phyloP scores from a whole-genome alignment of 2,797 vertebrate genomes.

The Spondyliosoma cantharus region DNA sequence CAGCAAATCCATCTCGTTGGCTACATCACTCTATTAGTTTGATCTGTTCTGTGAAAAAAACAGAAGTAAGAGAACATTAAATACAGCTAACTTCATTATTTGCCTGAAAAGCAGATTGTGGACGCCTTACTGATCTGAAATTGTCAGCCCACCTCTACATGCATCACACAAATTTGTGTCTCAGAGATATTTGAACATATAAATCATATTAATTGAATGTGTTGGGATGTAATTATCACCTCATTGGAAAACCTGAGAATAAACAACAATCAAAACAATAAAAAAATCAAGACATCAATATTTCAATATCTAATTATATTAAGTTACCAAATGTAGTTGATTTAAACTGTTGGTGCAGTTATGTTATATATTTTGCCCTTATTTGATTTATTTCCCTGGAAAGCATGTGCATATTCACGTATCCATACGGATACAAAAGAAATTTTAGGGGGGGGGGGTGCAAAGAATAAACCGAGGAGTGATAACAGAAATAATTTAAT shows the following conservation, averaged over 20 bases:
- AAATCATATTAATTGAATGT: neutral
- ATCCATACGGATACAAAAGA: neutral
- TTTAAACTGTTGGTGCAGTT: neutral
- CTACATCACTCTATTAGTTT: no score
- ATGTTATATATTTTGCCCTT: neutral
- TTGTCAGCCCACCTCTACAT: no score
- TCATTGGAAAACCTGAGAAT: neutral
- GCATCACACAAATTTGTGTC: neutral
- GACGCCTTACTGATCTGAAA: no score
- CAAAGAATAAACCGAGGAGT: neutral
- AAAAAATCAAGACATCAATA: neutral
- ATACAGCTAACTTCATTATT: no score
- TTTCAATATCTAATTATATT: neutral
- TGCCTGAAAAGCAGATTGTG: no score
- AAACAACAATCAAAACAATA: neutral
- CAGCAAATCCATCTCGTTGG: no score
- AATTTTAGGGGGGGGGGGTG: neutral
- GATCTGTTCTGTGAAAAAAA: no score
- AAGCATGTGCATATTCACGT: neutral
- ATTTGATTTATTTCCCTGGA: neutral
- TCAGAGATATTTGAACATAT: neutral
- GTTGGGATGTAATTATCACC: neutral
- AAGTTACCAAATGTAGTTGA: neutral
- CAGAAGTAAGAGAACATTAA: no score
- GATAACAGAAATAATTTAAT: neutral